Evolutionary conservation across 2,113 vertebrate species (phyloP).

Genomic region (Esox niger): DNA sequence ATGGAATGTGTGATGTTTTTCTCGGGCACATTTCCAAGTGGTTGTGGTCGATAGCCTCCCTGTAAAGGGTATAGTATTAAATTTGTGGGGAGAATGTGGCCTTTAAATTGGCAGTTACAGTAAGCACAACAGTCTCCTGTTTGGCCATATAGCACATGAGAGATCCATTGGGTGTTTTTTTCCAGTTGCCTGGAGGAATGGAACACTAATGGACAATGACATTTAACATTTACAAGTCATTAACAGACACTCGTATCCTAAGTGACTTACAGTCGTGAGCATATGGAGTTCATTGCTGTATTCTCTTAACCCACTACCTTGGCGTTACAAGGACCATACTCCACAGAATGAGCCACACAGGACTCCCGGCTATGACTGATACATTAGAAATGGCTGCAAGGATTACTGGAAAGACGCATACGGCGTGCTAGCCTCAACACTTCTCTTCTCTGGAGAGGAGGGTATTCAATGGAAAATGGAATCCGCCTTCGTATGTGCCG

Average conservation of each 20-base stretch:
- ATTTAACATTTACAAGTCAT: no score
- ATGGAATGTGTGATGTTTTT: background rate
- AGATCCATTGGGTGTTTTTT: background rate
- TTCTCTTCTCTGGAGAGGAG: background rate
- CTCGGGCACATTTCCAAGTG: background rate
- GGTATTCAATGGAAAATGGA: constrained; percentile 24
- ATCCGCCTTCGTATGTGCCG: constrained; percentile 13
- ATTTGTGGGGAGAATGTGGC: no score
- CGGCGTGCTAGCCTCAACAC: background rate
- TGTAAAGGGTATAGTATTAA: background rate
- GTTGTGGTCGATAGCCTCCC: constrained; percentile 14
- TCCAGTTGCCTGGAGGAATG: no score
- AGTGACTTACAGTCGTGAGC: no score
- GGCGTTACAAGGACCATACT: no score
- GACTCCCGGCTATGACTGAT: background rate
- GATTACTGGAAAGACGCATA: background rate
- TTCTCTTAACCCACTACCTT: no score
- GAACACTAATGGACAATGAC: no score
- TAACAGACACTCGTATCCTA: no score
- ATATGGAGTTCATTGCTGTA: no score
- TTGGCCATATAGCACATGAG: background rate
- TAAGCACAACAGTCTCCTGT: no score
- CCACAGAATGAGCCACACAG: no score
- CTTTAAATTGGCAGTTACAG: no score
- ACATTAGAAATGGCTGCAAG: background rate